phyloP scores from a whole-genome alignment of 2,888 invertebrate genomes.

The Entomobrya proxima region DNA sequence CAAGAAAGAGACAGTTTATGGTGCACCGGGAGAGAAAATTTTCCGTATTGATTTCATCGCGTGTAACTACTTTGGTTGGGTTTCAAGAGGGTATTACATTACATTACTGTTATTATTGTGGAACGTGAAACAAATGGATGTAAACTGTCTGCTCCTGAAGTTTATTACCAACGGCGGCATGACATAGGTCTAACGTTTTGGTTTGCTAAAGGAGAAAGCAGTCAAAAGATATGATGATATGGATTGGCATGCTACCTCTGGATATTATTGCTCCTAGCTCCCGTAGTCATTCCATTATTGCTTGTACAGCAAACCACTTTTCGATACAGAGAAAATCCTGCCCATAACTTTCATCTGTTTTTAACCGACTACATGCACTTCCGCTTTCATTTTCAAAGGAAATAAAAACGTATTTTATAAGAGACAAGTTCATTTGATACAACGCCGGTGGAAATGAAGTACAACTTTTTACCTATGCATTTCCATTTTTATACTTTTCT shows the following conservation, averaged over 20 bases:
- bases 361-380: constrained; percentile 1
- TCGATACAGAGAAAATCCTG: neutral
- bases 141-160: constrained; percentile 46
- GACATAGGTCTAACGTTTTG: neutral
- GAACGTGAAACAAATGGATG: constrained; percentile 37
- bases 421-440: neutral
- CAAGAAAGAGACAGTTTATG: neutral
- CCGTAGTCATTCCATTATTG: neutral
- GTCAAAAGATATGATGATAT: neutral
- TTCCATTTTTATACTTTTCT: neutral
- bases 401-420: neutral
- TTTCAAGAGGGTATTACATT: neutral
- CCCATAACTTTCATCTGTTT: neutral
- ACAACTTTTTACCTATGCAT: neutral
- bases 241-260: neutral
- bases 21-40: constrained; percentile 15
- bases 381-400: neutral
- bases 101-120: neutral
- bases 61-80: neutral
- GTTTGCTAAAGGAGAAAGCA: neutral
- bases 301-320: neutral
- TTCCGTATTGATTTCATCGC: constrained; percentile 54
- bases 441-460: neutral
- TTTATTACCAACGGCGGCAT: constrained; percentile 37
- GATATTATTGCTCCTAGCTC: neutral